These are phyloP conservation scores for Apodemus sylvaticus DNA, from an alignment of 2,113 vertebrate genomes.

Conservation along the genomic window DNA sequence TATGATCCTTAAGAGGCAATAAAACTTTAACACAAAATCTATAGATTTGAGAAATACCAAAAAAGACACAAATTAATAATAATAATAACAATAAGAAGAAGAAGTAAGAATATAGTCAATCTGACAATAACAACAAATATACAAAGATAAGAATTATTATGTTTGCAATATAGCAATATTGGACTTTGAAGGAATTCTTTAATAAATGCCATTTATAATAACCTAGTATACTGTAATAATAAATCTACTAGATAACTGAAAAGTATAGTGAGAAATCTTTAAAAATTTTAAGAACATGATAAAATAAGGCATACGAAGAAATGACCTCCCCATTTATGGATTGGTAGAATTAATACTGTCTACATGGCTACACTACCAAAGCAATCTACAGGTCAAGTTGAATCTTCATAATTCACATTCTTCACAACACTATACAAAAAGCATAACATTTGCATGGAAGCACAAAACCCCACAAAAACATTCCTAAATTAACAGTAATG, in stretches of 20 bases:
- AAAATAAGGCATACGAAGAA: neutral
- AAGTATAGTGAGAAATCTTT: neutral
- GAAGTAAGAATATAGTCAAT: neutral
- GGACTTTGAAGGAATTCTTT: neutral
- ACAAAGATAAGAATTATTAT: neutral
- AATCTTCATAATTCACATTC: neutral
- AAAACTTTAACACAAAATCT: neutral
- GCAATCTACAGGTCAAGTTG: neutral
- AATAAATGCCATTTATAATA: neutral
- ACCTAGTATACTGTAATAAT: neutral
- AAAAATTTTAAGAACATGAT: neutral
- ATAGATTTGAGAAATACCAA: neutral
- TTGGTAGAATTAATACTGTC: neutral
- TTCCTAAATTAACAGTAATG: neutral
- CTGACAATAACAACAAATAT: neutral
- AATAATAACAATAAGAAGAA: neutral
- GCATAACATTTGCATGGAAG: neutral
- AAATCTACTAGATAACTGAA: neutral
- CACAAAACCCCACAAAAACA: neutral
- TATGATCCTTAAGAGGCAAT: neutral
- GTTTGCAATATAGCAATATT: neutral
- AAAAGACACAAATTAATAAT: neutral
- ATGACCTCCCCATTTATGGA: neutral
- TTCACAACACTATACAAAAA: neutral
- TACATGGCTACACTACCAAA: neutral